These are phyloP conservation scores for Eciton burchellii DNA, from an alignment of 1,140 invertebrate species.

Conservation along the genomic window DNA sequence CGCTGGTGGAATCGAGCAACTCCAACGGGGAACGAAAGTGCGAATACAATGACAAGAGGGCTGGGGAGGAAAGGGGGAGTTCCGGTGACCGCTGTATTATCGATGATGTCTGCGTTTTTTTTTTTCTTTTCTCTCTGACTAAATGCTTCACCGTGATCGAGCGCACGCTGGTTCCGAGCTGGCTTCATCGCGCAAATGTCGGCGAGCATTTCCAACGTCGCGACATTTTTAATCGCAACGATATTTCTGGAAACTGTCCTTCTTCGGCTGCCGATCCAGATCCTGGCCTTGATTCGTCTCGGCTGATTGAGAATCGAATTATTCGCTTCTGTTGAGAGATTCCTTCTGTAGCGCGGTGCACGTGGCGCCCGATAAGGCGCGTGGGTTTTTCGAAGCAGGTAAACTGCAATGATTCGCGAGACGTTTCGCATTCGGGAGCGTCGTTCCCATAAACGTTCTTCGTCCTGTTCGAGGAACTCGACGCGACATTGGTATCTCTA, in stretches of 20 bases:
- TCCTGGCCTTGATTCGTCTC: constrained; percentile 10
- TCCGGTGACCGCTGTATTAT: constrained; percentile 36
- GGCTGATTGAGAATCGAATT: constrained; percentile 50
- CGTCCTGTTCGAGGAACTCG: too few species aligned
- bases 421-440: not conserved
- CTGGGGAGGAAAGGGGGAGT: constrained; percentile 13
- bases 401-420: not conserved
- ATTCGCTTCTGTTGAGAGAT: constrained; percentile 19
- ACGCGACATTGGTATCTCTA: too few species aligned
- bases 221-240: too few species aligned
- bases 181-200: too few species aligned
- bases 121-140: not conserved
- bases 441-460: not conserved
- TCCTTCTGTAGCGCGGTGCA: constrained; percentile 41
- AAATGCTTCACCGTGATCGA: not conserved
- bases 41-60: constrained; percentile 5
- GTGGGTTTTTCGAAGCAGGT: constrained; percentile 5
- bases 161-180: too few species aligned
- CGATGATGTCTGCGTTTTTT: constrained; percentile 20
- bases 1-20: not conserved
- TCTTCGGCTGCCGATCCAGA: too few species aligned
- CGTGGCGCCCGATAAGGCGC: constrained; percentile 49
- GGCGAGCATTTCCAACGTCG: too few species aligned
- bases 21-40: constrained; percentile 10
- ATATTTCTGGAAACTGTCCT: too few species aligned